Evolutionary conservation across 2,888 invertebrate species (phyloP), one percentile per base, ranked within the genome.

Genomic region (Aphrophora alni): DNA sequence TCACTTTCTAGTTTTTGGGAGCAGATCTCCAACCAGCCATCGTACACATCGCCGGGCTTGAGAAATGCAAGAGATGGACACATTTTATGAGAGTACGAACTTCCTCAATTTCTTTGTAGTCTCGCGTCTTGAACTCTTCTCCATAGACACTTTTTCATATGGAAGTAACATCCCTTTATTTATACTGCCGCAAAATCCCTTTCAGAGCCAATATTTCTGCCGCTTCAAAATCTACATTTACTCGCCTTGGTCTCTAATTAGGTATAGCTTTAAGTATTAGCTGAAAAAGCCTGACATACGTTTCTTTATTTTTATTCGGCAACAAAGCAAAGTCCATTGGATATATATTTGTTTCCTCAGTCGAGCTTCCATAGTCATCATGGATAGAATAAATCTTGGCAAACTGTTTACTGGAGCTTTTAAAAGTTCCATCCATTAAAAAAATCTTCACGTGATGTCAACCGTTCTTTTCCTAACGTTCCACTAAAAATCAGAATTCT

Each of bases 121-220:
- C 77, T 80, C 27, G 81, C 59, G 12, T 77, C 68, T 83, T 82
- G 82, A 28, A 83, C 77, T 68, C 81, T 79, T 77, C 81, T 70
- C 77, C 83, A 83, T 17, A 82, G 26, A 26, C 25, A 75, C 68
- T 82, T 68, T 38, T 78, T 80, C 21, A 82, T 82, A 51, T 83
- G 75, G 44, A 82, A 83, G 70, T 82, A 71, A 25, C 82, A 83
- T 24, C 79, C 81, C 21, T 80, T 26, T 75, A 81, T 71, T 59
- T 59, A 17, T 27, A 44, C 78, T 25, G 12, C 28, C 17, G 80
- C 77, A 78, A 82, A 25, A 81, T 33, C 73, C 78, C 69, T 75
- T 28, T 81, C 10, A 68, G 14, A 68, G 68, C 68, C 24, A 24
- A n/a, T 68, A 68, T 24, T 21, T 3, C 68, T 21, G 21, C 24